Evolutionary conservation across 2,888 invertebrate species (phyloP).

Genomic region (Tipula unca): DNA sequence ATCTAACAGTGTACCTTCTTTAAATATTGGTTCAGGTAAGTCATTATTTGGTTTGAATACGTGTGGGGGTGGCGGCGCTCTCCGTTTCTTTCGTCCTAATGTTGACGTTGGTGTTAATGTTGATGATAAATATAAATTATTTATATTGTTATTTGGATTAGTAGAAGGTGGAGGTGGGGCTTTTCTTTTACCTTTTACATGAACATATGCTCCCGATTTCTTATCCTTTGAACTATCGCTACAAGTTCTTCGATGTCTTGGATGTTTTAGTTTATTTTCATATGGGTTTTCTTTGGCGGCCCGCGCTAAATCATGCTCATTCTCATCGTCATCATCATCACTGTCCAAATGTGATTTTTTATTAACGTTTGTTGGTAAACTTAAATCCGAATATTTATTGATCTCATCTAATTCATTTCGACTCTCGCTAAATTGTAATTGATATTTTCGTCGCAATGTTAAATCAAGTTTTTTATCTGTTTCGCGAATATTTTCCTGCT

Average conservation of each 20-base stretch:
- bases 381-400: slow-evolving; percentile 33
- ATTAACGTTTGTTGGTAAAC: slow-evolving; percentile 34
- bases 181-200: slow-evolving; percentile 67
- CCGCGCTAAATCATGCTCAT: background rate
- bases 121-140: slow-evolving; percentile 20
- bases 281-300: slow-evolving; percentile 19
- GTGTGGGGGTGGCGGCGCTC: slow-evolving; percentile 28
- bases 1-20: slow-evolving; percentile 25
- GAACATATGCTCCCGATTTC: slow-evolving; percentile 48
- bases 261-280: slow-evolving; percentile 31
- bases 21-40: slow-evolving; percentile 30
- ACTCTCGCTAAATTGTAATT: slow-evolving; percentile 34
- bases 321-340: slow-evolving; percentile 20
- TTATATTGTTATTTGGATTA: slow-evolving; percentile 25
- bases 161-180: slow-evolving; percentile 60
- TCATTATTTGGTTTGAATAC: slow-evolving; percentile 27
- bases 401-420: background rate
- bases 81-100: slow-evolving; percentile 38
- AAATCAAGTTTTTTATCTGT: slow-evolving; percentile 47
- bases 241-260: slow-evolving; percentile 49
- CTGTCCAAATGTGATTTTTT: slow-evolving; percentile 22
- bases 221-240: slow-evolving; percentile 53
- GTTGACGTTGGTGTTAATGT: slow-evolving; percentile 25
- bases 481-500: slow-evolving; percentile 38
- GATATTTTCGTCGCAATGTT: slow-evolving; percentile 58